A percentile compares a stretch with the other conserved stretches of the same genome.
Evolutionary conservation across 2,797 vertebrate species (phyloP).

Genomic region (Notamacropus eugenii): DNA sequence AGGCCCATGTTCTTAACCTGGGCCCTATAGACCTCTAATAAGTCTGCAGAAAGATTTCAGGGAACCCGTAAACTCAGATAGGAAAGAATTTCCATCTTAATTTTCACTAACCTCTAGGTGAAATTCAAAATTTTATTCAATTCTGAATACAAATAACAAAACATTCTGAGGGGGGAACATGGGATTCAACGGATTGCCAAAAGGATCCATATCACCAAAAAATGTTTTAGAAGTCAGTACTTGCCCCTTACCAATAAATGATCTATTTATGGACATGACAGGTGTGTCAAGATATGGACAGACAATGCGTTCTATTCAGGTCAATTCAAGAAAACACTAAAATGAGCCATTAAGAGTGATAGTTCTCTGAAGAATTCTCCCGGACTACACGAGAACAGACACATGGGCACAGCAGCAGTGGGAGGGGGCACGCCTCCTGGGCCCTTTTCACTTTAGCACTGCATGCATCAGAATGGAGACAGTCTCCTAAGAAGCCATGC

Average conservation of each 20-base stretch:
- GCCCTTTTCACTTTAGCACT: constrained; percentile 28
- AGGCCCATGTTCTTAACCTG: neutral
- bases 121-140: neutral
- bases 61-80: neutral
- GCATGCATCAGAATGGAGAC: constrained; percentile 33
- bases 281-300: constrained; percentile 30
- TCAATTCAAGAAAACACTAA: constrained; percentile 65
- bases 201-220: neutral
- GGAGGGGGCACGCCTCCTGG: constrained; percentile 44
- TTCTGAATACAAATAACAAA: neutral
- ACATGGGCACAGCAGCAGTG: constrained; percentile 43
- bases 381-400: constrained; percentile 42
- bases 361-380: neutral
- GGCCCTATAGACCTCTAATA: neutral
- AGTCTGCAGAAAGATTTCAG: neutral
- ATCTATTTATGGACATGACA: constrained; percentile 1
- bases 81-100: neutral
- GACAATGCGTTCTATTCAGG: neutral
- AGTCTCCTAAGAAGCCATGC: constrained; percentile 23
- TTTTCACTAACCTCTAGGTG: neutral
- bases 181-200: neutral
- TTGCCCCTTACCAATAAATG: neutral
- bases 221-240: neutral
- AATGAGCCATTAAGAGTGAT: constrained; percentile 21
- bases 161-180: neutral